Percentiles rank a stretch among this genome's conserved stretches.
phyloP scores from a whole-genome alignment of 2,888 invertebrate species.

The Ornithoptera priamus region DNA sequence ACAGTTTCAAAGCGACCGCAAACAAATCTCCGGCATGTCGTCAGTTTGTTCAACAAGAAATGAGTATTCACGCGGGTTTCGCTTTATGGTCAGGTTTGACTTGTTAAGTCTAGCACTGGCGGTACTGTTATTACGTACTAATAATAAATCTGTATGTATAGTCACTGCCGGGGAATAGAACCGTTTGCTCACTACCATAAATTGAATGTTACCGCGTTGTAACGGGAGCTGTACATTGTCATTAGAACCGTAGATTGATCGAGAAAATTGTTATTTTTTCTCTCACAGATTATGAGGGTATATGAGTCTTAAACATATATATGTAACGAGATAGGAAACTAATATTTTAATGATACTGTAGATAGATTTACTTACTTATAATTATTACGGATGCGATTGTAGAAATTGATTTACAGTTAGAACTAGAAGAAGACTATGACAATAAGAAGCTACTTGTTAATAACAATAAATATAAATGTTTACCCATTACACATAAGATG shows the following conservation, averaged over 20 bases:
- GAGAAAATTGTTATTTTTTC: background rate
- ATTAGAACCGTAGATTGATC: background rate
- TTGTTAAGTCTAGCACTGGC: background rate
- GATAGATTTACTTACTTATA: too few relatives aligned
- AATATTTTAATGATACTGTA: too few relatives aligned
- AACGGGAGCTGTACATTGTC: constrained; percentile 6
- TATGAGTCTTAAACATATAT: too few relatives aligned
- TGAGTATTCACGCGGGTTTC: constrained; percentile 8
- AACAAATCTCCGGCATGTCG: constrained; percentile 21
- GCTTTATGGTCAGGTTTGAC: constrained; percentile 12
- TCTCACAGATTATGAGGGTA: too few relatives aligned
- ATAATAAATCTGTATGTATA: constrained; percentile 9
- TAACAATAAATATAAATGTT: too few relatives aligned
- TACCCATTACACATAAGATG: too few relatives aligned
- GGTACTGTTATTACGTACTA: constrained; percentile 15
- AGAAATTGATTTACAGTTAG: too few relatives aligned
- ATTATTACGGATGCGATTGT: too few relatives aligned
- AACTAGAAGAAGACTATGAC: too few relatives aligned
- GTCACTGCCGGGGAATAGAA: constrained; percentile 2
- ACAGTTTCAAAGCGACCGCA: constrained; percentile 27
- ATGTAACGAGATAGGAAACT: too few relatives aligned
- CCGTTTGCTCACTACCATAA: constrained; percentile 11
- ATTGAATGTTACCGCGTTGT: constrained; percentile 4
- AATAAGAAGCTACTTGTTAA: too few relatives aligned
- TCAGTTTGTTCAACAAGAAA: constrained; percentile 15